Evolutionary conservation across 2,113 vertebrate genomes (phyloP), one percentile per base, ranked within the genome.

Genomic region (Pterocles burchelli): DNA sequence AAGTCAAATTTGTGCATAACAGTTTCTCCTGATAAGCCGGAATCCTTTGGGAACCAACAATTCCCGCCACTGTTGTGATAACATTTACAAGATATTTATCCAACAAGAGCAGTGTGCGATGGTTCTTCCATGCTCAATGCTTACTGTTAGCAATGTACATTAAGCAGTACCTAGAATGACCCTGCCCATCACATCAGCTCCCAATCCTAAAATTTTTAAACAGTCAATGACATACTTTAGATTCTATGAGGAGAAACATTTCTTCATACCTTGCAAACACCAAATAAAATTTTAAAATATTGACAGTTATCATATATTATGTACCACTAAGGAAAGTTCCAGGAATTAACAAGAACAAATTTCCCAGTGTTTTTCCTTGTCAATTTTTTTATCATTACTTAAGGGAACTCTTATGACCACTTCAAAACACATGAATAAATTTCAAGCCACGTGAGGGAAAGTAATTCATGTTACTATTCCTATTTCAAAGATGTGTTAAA

Each of bases 401-500:
- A 25, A 12, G 5, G 72, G 16, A 88, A 61, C 10, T 72, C 17
- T 34, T 33, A 48, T 5, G 9, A 66, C 45, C n/a, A 43, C n/a
- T 70, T 93, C 22, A 88, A 96, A 88, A 71, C 22, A 55, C 7
- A 71, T 13, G 4, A 83, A 87, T 48, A 81, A 33, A 90, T 75
- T 74, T 78, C 65, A 75, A 81, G 31, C 11, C 20, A 74, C 67
- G 22, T 21, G 26, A 70, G 70, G 31, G 48, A 73, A 96, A 84
- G 17, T 11, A 70, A 85, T 80, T 57, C 11, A 28, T 26, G 24
- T 61, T 58, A 84, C 57, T 68, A 70, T 38, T 79, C 57, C 84
- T 10, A 76, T 83, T 88, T 80, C 73, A 77, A 71, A 73, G 72
- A 70, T 18, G 19, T 46, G 85, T 87, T 90, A 54, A 91, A 87